These are phyloP conservation scores for Euspilapteryx auroguttella DNA, from an alignment of 2,888 invertebrate genomes.

Conservation along the genomic window DNA sequence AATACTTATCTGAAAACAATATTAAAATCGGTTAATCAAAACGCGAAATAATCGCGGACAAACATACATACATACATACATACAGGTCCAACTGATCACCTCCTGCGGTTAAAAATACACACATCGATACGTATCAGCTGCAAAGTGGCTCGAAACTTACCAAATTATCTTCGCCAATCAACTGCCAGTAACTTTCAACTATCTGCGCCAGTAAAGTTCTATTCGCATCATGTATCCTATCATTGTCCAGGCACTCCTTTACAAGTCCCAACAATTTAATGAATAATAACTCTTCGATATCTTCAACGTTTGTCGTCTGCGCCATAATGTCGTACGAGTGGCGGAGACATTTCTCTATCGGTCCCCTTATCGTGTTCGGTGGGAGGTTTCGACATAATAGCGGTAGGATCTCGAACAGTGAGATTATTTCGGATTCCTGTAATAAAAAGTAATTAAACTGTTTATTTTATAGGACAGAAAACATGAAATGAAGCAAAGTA, in stretches of 20 bases:
- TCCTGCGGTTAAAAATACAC: too few species aligned
- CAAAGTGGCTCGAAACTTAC: too few species aligned
- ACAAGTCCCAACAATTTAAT: conserved; percentile 23
- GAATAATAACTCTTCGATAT: conserved; percentile 16
- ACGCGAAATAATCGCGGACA: too few species aligned
- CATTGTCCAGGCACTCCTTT: conserved; percentile 39
- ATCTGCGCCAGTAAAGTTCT: conserved; percentile 48
- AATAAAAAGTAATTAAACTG: too few species aligned
- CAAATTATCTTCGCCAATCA: conserved; percentile 38
- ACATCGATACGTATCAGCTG: too few species aligned
- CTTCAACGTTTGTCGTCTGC: conserved; percentile 10
- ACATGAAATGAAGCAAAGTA: too few species aligned
- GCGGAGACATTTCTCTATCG: conserved; percentile 49
- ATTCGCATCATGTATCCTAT: conserved; percentile 63
- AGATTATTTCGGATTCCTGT: conserved; percentile 44
- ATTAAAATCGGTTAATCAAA: too few species aligned
- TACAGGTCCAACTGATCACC: too few species aligned
- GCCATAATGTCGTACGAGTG: conserved; percentile 20
- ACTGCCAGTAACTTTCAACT: conserved; percentile 44
- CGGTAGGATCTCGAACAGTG: conserved; percentile 51
- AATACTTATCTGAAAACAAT: too few species aligned
- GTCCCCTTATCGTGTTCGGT: conserved; percentile 54
- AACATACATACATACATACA: too few species aligned
- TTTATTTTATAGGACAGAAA: too few species aligned
- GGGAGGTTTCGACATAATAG: conserved; percentile 60